A percentile compares a stretch with the other conserved stretches of the same genome.
phyloP scores from a whole-genome alignment of 2,113 vertebrate species.

The Tetraodon nigroviridis region DNA sequence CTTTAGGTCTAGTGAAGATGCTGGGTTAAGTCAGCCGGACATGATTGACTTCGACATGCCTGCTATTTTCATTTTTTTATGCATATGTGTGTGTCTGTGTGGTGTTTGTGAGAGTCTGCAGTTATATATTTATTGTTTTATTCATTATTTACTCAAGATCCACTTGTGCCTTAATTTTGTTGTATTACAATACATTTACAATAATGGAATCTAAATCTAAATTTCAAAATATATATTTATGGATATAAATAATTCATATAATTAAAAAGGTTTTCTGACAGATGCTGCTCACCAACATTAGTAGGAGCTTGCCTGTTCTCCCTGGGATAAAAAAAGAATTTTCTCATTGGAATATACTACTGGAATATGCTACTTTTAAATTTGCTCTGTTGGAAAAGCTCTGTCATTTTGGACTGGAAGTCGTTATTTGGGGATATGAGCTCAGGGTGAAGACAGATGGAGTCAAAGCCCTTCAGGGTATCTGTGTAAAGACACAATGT shows the following conservation, averaged over 20 bases:
- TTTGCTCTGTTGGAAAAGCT: slow-evolving; percentile 21
- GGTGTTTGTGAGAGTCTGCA: background rate
- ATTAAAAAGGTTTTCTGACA: too few species aligned
- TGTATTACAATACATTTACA: slow-evolving; percentile 11
- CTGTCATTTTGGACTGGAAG: slow-evolving; percentile 45
- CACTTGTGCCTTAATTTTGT: background rate
- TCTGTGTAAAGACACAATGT: slow-evolving; percentile 42
- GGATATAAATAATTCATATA: background rate
- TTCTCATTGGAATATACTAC: too few species aligned
- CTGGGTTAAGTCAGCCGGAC: too few species aligned
- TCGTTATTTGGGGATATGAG: slow-evolving; percentile 50
- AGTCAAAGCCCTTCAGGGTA: slow-evolving; percentile 47
- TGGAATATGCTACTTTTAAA: slow-evolving; percentile 31
- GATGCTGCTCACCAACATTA: too few species aligned
- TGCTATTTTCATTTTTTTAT: too few species aligned
- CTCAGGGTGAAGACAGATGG: slow-evolving; percentile 61
- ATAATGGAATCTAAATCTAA: slow-evolving; percentile 30
- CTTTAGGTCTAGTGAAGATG: too few species aligned
- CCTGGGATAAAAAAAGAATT: too few species aligned
- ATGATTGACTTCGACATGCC: too few species aligned
- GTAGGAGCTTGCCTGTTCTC: too few species aligned
- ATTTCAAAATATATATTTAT: slow-evolving; percentile 9
- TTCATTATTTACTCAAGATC: background rate
- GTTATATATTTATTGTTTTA: background rate
- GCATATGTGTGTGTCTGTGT: too few species aligned